These are phyloP conservation scores for Cromileptes altivelis DNA, from an alignment of 2,113 vertebrate genomes.

Conservation along the genomic window DNA sequence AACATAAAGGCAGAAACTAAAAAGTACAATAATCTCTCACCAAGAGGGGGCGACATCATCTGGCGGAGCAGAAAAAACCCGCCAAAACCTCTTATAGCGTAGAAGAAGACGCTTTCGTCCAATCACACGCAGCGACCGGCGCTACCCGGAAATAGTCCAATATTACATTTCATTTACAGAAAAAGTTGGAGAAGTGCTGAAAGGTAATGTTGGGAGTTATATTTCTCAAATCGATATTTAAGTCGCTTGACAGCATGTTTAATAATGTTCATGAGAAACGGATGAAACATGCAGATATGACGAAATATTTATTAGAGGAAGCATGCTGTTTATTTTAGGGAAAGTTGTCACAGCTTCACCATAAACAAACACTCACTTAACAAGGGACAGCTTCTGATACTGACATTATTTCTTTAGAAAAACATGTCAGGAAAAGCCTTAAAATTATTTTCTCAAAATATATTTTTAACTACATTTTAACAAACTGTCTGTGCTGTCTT, in stretches of 20 bases:
- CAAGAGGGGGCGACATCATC: not conserved
- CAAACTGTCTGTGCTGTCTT: not conserved
- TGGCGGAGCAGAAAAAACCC: not conserved
- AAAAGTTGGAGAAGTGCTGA: not conserved
- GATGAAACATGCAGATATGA: not conserved
- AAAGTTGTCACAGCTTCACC: not conserved
- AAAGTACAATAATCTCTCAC: not conserved
- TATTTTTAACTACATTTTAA: too few relatives aligned
- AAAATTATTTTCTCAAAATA: too few relatives aligned
- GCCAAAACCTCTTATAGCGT: slow-evolving; percentile 22
- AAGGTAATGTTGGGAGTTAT: slow-evolving; percentile 26
- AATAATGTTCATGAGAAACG: not conserved
- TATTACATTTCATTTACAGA: not conserved
- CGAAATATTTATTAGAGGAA: accelerated
- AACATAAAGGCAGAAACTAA: not conserved
- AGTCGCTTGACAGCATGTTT: not conserved
- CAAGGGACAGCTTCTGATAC: not conserved
- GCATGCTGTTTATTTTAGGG: not conserved
- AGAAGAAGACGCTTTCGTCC: slow-evolving; percentile 65
- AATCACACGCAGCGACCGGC: slow-evolving; percentile 35
- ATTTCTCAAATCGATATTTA: accelerated
- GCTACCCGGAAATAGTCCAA: not conserved
- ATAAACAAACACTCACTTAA: not conserved
- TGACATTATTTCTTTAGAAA: not conserved
- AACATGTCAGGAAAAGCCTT: not conserved